Evolutionary conservation across 2,113 vertebrate species (phyloP), one percentile per base, ranked within the genome.

Genomic region (Pseudopodoces humilis): DNA sequence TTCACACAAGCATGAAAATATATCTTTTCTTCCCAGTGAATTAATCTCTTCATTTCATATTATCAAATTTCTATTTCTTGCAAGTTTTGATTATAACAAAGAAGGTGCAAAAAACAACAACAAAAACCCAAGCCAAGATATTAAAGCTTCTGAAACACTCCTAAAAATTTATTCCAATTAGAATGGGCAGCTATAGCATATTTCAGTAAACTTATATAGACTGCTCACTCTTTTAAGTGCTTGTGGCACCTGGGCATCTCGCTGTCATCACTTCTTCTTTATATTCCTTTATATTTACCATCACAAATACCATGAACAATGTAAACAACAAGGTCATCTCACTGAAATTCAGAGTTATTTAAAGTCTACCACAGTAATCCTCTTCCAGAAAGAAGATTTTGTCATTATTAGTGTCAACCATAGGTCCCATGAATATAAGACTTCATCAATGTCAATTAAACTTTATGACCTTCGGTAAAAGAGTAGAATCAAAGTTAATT

Each of bases 391-490:
- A 86, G 83, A 80, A 76, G 63, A 79, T 87, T 91, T 96, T 95
- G 85, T 90, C 91, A 94, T 96, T 94, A 92, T 83, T 90, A 92
- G 58, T 77, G 94, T 96, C 92, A 95, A 18, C 35, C 31, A 47
- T 70, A 77, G 91, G 88, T 95, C 94, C 83, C 56, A 59, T 94
- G 77, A 94, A 91, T 92, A 63, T 76, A 92, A 92, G 84, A 30
- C 86, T 93, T 94, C 90, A 92, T 94, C 94, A 92, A 93, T 93
- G 88, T 83, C 87, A 94, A 95, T 97, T 96, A 97, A 97, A 97
- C 96, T 84, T 62, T 47, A 19, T 72, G 95, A 96, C 95, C 96
- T 94, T 90, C 67, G 46, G 55, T 68, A 88, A 95, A 96, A 85
- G 14, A 84, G 55, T 37, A 76, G 47, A 94, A 90, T 93, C 64